These are phyloP conservation scores for Poecilia wingei DNA, from an alignment of 2,797 vertebrate genomes.

Conservation along the genomic window DNA sequence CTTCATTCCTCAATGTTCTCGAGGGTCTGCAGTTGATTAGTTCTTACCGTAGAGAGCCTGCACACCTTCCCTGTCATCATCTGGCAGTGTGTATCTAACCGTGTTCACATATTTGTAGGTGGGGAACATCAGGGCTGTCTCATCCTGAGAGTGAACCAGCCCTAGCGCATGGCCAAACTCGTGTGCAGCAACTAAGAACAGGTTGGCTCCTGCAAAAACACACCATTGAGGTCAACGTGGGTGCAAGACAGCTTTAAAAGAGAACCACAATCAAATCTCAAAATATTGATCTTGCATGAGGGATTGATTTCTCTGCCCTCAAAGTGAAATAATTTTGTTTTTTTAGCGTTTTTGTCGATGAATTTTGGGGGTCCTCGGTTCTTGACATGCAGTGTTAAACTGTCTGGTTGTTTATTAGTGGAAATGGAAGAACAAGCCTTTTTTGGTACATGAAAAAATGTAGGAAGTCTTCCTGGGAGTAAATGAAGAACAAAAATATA, in stretches of 20 bases:
- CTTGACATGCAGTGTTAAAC: no score
- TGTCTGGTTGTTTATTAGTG: no score
- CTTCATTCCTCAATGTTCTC: background rate
- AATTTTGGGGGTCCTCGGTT: no score
- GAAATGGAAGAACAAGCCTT: no score
- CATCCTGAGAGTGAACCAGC: background rate
- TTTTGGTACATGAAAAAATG: no score
- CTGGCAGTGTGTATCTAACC: background rate
- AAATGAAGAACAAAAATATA: no score
- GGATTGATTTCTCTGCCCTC: no score
- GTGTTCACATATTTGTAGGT: background rate
- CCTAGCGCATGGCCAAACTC: background rate
- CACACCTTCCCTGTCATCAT: background rate
- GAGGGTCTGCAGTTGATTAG: background rate
- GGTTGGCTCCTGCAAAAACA: background rate
- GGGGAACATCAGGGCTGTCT: background rate
- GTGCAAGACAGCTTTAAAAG: background rate
- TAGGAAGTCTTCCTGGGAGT: no score
- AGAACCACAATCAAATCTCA: no score
- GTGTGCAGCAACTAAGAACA: background rate
- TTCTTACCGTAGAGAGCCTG: background rate
- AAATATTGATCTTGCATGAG: no score
- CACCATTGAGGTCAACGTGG: background rate
- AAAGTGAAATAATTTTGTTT: no score
- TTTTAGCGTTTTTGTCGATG: no score